Base-by-base conservation (phyloP, 2,797 vertebrate species). In the Molossus alvarezi region DNA sequence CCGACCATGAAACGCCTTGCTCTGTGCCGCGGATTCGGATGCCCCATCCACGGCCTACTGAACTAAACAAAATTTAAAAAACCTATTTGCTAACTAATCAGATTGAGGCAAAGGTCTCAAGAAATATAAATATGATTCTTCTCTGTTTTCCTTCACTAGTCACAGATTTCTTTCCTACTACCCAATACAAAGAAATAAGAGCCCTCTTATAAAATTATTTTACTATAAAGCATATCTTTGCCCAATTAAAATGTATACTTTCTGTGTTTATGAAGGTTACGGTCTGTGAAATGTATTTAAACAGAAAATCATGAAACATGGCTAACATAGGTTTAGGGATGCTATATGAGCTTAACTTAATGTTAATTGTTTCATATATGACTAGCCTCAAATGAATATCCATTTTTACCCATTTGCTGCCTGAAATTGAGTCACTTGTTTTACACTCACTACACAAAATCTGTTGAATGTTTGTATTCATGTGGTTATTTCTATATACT, bases 371-470 rank as follows among this genome's bases (percentile, higher is more conserved):
- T 76, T 79, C 51, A 5, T 60, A 83, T 25, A 48, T 45, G 88
- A 95, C 62, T 77, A 92, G 48, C 60, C 91, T 95, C 95, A 64
- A 88, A 96, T 64, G 45, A 90, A 79, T 45, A 64, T 12, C 58
- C 75, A 45, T 93, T 94, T 96, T 91, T 85, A 77, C n/a, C 55
- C 23, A 27, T 83, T 92, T 95, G 92, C 88, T 96, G 55, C 57
- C 60, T 95, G 65, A 92, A 95, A 90, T 5, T 67, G 48, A 96
- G 60, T 84, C 65, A 23, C 23, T 95, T 83, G 41, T 81, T 96
- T 91, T 76, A 60, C 2, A 83, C 15, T 91, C 55, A 53, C 71
- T 76, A 33, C 4, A 62, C 29, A 82, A 77, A 89, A 93, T 73
- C 51, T 69, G n/a, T 15, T 72, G 94, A 95, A 93, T 33, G 96